Evolutionary conservation across 2,888 invertebrate genomes (phyloP).

Genomic region (Latheticus oryzae): DNA sequence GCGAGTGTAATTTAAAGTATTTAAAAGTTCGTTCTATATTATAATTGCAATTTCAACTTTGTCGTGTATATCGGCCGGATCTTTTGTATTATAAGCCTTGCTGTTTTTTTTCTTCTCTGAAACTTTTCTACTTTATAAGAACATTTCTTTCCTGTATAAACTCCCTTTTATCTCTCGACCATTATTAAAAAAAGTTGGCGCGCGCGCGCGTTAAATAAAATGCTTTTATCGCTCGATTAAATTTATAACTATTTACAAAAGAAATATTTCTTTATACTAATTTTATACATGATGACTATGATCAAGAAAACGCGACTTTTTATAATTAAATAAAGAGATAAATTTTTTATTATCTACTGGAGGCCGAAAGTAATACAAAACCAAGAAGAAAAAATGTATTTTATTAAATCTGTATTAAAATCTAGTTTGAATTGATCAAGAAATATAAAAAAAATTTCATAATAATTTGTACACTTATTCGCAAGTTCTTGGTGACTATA

Average conservation of each 20-base stretch:
- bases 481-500: too few relatives aligned
- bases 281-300: too few relatives aligned
- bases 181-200: conserved; percentile 61
- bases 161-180: conserved; percentile 59
- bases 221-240: conserved; percentile 33
- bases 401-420: too few relatives aligned
- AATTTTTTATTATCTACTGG: too few relatives aligned
- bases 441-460: too few relatives aligned
- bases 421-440: too few relatives aligned
- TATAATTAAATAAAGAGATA: too few relatives aligned
- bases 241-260: conserved; percentile 36
- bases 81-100: conserved; percentile 54
- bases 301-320: too few relatives aligned
- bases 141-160: conserved; percentile 61
- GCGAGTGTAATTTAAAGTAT: conserved; percentile 52
- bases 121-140: conserved; percentile 60
- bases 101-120: conserved; percentile 59
- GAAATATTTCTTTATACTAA: too few relatives aligned
- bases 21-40: conserved; percentile 53
- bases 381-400: too few relatives aligned
- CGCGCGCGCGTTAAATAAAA: conserved; percentile 54
- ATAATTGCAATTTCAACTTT: conserved; percentile 59
- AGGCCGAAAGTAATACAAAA: too few relatives aligned
- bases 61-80: conserved; percentile 50
- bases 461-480: too few relatives aligned